Evolutionary conservation across 2,888 invertebrate species (phyloP), one percentile per base, ranked within the genome.

Genomic region (Dryocosmus kuriphilus): DNA sequence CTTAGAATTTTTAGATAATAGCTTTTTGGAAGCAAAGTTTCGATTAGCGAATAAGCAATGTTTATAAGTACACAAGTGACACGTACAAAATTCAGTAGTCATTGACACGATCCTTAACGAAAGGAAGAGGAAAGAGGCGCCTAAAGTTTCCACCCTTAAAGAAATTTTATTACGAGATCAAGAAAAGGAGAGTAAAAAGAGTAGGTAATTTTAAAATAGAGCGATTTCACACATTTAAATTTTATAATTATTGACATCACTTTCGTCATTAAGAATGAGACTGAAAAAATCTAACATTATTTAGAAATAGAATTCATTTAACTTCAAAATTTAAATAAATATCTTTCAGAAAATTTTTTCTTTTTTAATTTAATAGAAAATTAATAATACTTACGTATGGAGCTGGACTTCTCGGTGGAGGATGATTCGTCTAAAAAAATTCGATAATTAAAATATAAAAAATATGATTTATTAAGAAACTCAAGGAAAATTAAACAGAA

Each of bases 91-190:
- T 76, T 80, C 79, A 78, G 82, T 83, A 85, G 84, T 85, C 85
- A 88, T 88, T 90, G 90, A 89, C 85, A 85, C 86, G 86, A 86
- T 89, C 89, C 89, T 89, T 90, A 85, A 89, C 85, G 85, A 88
- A 90, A 90, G 89, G 88, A 83, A 90, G 90, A 80, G 89, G 89
- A 83, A 90, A 89, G 82, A 90, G 90, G 85, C 90, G 89, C 83
- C 88, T 88, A 86, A 86, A 83, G 80, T 82, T 86, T 87, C 88
- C 89, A 88, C 86, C 90, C 90, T 90, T 90, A 83, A 90, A 85
- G 24, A 71, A 41, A 71, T 71, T 71, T 9, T 1, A 57, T 38
- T 32, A 16, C n/a, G 38, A 46, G 46, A n/a, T 51, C n/a, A 61
- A 41, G 19, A 9, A 57, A 9, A 61, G 9, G 27, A 41, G 51